Conservation (phyloP, 2,888 invertebrate species). For the Drosophila neoperkinsi region DNA sequence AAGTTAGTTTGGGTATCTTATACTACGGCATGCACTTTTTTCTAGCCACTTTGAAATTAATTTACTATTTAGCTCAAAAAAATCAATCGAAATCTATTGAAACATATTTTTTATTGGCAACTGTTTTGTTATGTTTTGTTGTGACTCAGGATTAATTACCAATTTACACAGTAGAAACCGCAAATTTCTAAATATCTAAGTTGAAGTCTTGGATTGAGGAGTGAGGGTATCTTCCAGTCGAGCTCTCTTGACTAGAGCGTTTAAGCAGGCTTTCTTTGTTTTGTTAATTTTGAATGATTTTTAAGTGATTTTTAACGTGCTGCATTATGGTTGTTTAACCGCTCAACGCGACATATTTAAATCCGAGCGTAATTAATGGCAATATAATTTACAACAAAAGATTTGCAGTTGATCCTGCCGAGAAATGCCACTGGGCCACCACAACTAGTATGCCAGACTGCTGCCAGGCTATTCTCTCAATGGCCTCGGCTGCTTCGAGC, state of each 20-base stretch:
- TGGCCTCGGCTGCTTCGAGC: constrained; percentile 12
- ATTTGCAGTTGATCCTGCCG: constrained; percentile 19
- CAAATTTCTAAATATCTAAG: neutral
- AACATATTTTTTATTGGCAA: neutral
- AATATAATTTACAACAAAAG: constrained; percentile 72
- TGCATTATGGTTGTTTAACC: constrained; percentile 66
- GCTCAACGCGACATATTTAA: constrained; percentile 54
- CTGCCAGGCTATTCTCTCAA: neutral
- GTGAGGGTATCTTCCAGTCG: neutral
- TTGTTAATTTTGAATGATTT: constrained; percentile 55
- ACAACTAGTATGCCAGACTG: constrained; percentile 9
- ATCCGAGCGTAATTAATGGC: constrained; percentile 80
- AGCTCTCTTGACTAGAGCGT: neutral
- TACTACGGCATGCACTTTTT: too few species aligned
- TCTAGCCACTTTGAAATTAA: neutral
- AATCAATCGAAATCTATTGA: too few species aligned
- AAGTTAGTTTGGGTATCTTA: neutral
- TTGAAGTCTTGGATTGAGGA: neutral
- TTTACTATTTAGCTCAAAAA: neutral
- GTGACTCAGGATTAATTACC: neutral
- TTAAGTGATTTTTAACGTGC: constrained; percentile 75
- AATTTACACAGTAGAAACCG: neutral
- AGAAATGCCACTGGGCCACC: constrained; percentile 13
- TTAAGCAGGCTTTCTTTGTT: neutral
- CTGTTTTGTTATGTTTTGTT: too few species aligned